Conservation (phyloP, 2,888 invertebrate genomes). For the Pilophorus perplexus region DNA sequence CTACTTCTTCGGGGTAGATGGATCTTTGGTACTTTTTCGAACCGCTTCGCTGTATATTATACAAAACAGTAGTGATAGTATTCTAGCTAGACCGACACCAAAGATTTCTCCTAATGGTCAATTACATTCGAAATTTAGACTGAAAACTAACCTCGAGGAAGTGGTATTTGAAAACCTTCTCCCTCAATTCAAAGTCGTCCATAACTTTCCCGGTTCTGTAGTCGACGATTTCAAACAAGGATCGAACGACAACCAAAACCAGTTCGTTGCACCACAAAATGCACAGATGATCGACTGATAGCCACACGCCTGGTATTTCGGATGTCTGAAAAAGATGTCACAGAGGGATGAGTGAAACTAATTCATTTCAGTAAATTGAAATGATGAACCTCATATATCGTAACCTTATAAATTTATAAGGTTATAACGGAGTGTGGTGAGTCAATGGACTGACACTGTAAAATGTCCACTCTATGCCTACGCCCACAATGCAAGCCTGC, state of each 20-base stretch:
- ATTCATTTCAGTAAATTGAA: too few relatives aligned
- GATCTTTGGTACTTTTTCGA: constrained; percentile 54
- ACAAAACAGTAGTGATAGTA: too few relatives aligned
- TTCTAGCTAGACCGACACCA: too few relatives aligned
- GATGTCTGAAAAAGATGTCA: constrained; percentile 60
- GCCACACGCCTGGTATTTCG: constrained; percentile 79
- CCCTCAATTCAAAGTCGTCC: constrained; percentile 52
- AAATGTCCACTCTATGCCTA: too few relatives aligned
- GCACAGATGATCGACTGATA: constrained; percentile 83
- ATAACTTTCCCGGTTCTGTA: constrained; percentile 55
- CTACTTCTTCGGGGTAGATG: constrained; percentile 48
- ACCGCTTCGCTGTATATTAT: constrained; percentile 52
- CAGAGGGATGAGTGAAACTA: too few relatives aligned
- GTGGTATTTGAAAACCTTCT: constrained; percentile 58
- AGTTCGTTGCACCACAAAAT: constrained; percentile 93
- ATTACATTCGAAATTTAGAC: too few relatives aligned
- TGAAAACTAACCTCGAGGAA: constrained; percentile 54
- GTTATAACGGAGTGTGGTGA: too few relatives aligned
- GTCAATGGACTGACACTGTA: too few relatives aligned
- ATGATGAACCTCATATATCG: too few relatives aligned
- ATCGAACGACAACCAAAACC: constrained; percentile 71
- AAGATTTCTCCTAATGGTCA: too few relatives aligned
- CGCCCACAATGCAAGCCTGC: too few relatives aligned
- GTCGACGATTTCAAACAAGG: constrained; percentile 78
- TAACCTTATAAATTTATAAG: too few relatives aligned